Evolutionary conservation across 1,140 invertebrate genomes (phyloP).

Genomic region (Drosophila micromelanica): DNA sequence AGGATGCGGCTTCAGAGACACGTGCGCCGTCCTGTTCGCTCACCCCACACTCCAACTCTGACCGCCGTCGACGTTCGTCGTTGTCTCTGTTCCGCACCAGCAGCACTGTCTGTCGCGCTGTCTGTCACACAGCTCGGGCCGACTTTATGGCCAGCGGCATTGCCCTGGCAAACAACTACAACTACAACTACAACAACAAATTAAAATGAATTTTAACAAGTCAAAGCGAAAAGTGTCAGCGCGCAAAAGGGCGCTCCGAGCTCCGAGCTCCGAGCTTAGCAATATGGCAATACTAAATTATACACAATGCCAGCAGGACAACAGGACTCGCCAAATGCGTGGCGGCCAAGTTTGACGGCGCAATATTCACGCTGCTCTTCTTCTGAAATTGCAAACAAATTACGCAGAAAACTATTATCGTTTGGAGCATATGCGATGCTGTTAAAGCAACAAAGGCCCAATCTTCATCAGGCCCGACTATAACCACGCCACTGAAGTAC

Average conservation of each 20-base stretch:
- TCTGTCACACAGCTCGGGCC: conserved; percentile 31
- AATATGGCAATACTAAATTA: conserved; percentile 65
- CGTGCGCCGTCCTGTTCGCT: conserved; percentile 50
- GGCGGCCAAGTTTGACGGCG: conserved; percentile 52
- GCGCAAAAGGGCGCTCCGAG: conserved; percentile 32
- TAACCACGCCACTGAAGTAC: conserved; percentile 66
- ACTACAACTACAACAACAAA: conserved; percentile 43
- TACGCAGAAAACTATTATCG: conserved; percentile 84
- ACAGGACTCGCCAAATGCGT: conserved; percentile 11
- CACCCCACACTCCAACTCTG: background rate
- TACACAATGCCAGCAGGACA: conserved; percentile 52
- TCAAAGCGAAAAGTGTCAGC: conserved; percentile 72
- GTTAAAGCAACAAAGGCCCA: conserved; percentile 58
- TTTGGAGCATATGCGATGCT: conserved; percentile 81
- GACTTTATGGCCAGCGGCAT: conserved; percentile 40
- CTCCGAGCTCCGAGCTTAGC: background rate
- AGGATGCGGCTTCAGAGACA: conserved; percentile 74
- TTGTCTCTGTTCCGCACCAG: background rate
- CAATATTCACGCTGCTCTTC: conserved; percentile 57
- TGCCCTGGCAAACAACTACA: conserved; percentile 22
- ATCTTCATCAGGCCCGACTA: conserved; percentile 46
- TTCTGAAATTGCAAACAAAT: conserved; percentile 81
- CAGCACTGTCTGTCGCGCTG: conserved; percentile 25
- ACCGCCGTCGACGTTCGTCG: background rate
- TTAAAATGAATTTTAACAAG: conserved; percentile 81